Conservation (phyloP, 2,113 vertebrate species). For the Atrichornis clamosus region DNA sequence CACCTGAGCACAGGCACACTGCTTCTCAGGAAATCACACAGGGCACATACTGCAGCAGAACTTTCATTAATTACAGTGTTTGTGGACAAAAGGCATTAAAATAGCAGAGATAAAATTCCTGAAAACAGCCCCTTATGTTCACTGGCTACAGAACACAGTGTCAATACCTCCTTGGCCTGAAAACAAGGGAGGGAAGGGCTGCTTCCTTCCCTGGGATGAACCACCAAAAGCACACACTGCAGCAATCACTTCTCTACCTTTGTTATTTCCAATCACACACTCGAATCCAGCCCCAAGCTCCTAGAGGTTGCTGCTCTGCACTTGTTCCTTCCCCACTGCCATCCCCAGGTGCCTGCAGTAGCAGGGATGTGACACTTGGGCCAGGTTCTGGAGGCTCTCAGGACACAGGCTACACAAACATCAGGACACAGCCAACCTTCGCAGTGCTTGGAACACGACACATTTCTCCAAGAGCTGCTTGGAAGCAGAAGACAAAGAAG, state of each 20-base stretch:
- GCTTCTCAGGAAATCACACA: not conserved
- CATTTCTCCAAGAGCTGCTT: not conserved
- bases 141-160: not conserved
- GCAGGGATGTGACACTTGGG: not conserved
- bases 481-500: not conserved
- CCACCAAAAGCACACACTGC: not conserved
- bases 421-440: fast-evolving
- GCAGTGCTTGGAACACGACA: fast-evolving
- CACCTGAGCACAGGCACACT: not conserved
- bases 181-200: not conserved
- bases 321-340: not conserved
- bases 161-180: not conserved
- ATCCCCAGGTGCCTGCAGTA: fast-evolving
- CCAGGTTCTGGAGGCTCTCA: not conserved
- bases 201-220: constrained; percentile 3
- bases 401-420: not conserved
- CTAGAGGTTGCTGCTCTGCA: not conserved
- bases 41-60: not conserved
- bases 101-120: not conserved
- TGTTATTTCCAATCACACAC: not conserved
- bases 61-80: not conserved
- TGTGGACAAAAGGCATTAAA: not conserved
- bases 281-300: fast-evolving
- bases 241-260: not conserved
- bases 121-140: not conserved